A percentile compares a stretch with the other conserved stretches of the same genome.
Evolutionary conservation across 1,140 invertebrate species (phyloP).

Genomic region (Anthonomus grandis): DNA sequence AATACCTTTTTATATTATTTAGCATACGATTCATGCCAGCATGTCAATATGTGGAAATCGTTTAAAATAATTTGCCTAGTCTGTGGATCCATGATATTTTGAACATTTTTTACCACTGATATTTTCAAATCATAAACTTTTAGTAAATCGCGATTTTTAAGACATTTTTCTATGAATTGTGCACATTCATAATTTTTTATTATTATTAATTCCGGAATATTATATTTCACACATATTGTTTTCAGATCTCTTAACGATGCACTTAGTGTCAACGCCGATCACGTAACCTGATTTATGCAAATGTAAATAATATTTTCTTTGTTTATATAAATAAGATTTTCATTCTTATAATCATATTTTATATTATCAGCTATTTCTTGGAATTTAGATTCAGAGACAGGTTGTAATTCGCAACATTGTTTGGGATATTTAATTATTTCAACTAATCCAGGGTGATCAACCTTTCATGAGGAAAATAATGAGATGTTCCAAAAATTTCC

Average conservation of each 20-base stretch:
- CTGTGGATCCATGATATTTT: conserved; percentile 17
- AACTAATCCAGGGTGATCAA: not conserved
- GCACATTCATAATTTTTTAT: not conserved
- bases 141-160: not conserved
- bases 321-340: no score
- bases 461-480: not conserved
- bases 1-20: conserved; percentile 33
- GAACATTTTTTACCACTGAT: not conserved
- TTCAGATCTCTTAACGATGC: no score
- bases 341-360: no score
- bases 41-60: conserved; percentile 37
- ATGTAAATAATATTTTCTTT: no score
- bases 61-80: conserved; percentile 32
- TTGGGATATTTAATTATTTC: not conserved
- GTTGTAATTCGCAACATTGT: not conserved
- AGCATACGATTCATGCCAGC: conserved; percentile 31
- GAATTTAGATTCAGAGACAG: not conserved
- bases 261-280: not conserved
- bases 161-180: not conserved
- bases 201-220: no score
- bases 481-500: no score
- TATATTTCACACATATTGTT: no score
- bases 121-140: not conserved
- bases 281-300: not conserved
- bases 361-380: not conserved